phyloP scores from a whole-genome alignment of 2,888 invertebrate species.

The Schrankia costaestrigalis region DNA sequence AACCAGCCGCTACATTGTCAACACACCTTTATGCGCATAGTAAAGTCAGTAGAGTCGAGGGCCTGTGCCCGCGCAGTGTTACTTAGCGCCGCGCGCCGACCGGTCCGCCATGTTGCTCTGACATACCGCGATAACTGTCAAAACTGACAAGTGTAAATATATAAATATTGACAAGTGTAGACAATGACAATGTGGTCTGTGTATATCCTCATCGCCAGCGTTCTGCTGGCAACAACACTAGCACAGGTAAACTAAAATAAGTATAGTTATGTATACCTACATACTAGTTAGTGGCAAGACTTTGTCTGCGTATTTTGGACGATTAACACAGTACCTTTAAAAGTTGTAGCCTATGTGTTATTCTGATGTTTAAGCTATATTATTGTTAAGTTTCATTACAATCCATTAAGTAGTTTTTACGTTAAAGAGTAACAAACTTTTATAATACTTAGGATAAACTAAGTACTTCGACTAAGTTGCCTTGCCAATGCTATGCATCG shows the following conservation, averaged over 20 bases:
- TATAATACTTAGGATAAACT: no score
- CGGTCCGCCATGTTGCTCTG: slow-evolving; percentile 65
- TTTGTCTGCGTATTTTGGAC: no score
- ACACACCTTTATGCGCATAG: slow-evolving; percentile 66
- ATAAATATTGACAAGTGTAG: slow-evolving; percentile 34
- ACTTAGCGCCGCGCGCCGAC: slow-evolving; percentile 60
- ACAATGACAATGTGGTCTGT: slow-evolving; percentile 55
- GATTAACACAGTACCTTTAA: no score
- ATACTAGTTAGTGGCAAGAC: no score
- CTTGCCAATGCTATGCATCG: no score
- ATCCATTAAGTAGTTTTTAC: no score
- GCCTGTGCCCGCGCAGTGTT: slow-evolving; percentile 54
- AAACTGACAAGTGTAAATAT: slow-evolving; percentile 42
- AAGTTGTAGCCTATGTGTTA: no score
- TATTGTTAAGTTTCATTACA: no score
- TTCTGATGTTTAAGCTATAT: no score
- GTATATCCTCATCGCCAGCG: slow-evolving; percentile 51
- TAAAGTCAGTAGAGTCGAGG: slow-evolving; percentile 60
- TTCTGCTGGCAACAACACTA: slow-evolving; percentile 48
- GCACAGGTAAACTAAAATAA: slow-evolving; percentile 54
- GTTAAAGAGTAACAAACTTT: no score
- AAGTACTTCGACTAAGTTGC: no score
- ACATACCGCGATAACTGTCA: slow-evolving; percentile 43
- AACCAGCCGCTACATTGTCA: slow-evolving; percentile 41
- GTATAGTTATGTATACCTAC: neutral